Base-by-base conservation (phyloP, 2,113 vertebrate species). In the Tor tambroides region DNA sequence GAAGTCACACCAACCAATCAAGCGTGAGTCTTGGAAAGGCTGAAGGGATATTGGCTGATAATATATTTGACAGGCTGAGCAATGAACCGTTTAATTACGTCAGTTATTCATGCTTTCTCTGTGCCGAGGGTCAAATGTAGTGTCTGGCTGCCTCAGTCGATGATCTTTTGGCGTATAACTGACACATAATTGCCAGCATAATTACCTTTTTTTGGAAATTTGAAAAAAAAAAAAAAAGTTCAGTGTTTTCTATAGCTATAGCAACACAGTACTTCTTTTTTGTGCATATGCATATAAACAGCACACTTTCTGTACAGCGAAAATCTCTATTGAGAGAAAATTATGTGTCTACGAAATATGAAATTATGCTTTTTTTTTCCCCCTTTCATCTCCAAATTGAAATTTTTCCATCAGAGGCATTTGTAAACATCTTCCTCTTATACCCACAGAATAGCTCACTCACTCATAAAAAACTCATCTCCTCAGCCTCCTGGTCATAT, bases 41-140 rank as follows among this genome's bases (percentile, higher is more conserved):
- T 80, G 63, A 49, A 61, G 23, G 54, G 83, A 81, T 80, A 69
- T 88, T 77, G 54, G 69, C 41, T 86, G 84, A 78, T 83, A n/a
- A 2, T 32, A 38, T 38, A 56, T 61, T 15, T 76, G 61, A 67
- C 84, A 82, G 71, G 23, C 65, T 15, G 67, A 32, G 85, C 67
- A 74, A 74, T 51, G 67, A 81, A 59, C 23, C 51, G 1, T 61
- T 81, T 81, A 30, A 86, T 86, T 59, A 46, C 11, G 54, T 80
- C 49, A 74, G 85, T 74, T 86, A 81, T 86, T 81, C 32, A 23
- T 32, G 51, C 41, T 71, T 72, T 81, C 67, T 74, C 23, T 56
- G 30, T 41, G 59, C 43, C 61, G 65, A 80, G 51, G 32, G 35
- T 80, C 67, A 81, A 72, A 74, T 49, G 1, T 19, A 32, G 23